These are phyloP conservation scores for Papilio aristodemus DNA, from an alignment of 1,140 invertebrate species.

Conservation along the genomic window DNA sequence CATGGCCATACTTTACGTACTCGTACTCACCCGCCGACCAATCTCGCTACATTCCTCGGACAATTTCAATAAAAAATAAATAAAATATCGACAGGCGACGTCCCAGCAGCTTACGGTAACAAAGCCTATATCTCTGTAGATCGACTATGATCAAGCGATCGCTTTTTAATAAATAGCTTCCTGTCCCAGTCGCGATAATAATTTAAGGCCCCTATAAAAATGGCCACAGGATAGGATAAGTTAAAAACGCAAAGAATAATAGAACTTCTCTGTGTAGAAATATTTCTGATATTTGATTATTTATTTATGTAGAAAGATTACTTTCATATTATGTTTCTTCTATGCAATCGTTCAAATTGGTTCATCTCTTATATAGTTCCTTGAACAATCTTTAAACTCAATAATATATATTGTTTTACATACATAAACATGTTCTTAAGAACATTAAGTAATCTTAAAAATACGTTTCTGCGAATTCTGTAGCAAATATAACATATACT, in stretches of 20 bases:
- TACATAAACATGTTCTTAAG: no score
- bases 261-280: no score
- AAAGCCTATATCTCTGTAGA: conserved; percentile 57
- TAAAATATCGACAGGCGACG: conserved; percentile 38
- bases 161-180: conserved; percentile 72
- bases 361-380: no score
- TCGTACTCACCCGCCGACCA: conserved; percentile 31
- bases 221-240: not conserved
- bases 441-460: no score
- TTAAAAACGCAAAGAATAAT: not conserved
- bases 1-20: conserved; percentile 23
- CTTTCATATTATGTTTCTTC: no score
- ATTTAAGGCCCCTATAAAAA: conserved; percentile 6
- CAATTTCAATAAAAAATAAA: conserved; percentile 40
- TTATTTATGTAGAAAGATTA: no score
- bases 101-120: conserved; percentile 38
- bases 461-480: not conserved
- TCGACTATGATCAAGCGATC: conserved; percentile 61
- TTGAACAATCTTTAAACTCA: no score
- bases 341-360: no score
- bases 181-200: conserved; percentile 63
- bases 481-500: not conserved
- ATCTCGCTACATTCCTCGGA: conserved; percentile 35
- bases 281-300: no score
- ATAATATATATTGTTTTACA: no score